phyloP scores from a whole-genome alignment of 2,797 vertebrate genomes.

The Orientallactaga sibirica region DNA sequence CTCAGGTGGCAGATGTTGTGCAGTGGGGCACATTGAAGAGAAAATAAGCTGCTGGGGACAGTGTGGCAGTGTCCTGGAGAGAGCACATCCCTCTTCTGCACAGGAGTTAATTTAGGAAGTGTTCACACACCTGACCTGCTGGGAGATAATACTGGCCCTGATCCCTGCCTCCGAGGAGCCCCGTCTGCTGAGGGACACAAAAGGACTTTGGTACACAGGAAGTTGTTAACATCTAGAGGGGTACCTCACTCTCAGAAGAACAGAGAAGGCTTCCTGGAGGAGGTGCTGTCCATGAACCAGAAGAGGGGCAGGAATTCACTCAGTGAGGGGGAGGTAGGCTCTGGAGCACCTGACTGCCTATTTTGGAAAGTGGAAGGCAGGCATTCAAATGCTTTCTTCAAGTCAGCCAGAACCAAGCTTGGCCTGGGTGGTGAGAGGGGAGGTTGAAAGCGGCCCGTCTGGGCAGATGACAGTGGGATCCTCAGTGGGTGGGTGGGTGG shows the following conservation, averaged over 20 bases:
- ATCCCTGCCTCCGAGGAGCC: neutral
- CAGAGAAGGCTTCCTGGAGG: neutral
- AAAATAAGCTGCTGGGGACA: neutral
- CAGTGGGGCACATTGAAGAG: accelerated
- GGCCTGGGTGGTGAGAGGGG: neutral
- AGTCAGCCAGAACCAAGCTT: neutral
- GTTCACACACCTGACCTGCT: accelerated
- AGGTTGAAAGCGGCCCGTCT: neutral
- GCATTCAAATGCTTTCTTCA: accelerated
- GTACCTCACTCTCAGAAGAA: neutral
- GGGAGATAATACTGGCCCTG: neutral
- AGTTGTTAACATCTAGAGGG: neutral
- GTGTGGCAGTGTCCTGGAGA: neutral
- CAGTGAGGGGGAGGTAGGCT: neutral
- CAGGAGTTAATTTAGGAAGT: neutral
- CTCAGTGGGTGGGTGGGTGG: neutral
- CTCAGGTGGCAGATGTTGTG: accelerated
- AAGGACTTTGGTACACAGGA: neutral
- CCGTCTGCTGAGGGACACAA: accelerated
- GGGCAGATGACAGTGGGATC: neutral
- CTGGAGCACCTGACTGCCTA: neutral
- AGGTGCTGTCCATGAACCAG: neutral
- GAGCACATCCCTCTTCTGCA: too few relatives aligned
- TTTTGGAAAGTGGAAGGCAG: neutral
- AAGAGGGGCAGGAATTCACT: neutral